Percentiles rank a stretch among this genome's conserved stretches.
These are phyloP conservation scores for Drosophila trapezifrons DNA, from an alignment of 1,140 invertebrate species.

Conservation along the genomic window DNA sequence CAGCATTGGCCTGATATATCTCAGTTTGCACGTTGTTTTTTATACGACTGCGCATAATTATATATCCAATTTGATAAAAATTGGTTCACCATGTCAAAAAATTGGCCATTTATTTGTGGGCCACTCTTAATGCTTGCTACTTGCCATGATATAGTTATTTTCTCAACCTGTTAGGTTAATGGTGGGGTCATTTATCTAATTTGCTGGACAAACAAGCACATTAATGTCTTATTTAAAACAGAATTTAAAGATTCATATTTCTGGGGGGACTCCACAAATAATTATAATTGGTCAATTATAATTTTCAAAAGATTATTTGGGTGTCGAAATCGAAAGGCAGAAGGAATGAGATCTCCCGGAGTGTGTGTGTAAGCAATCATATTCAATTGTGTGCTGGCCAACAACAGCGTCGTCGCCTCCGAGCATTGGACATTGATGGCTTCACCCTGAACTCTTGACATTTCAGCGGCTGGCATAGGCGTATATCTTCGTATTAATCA, in stretches of 20 bases:
- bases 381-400: slow-evolving; percentile 52
- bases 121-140: slow-evolving; percentile 6
- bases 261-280: slow-evolving; percentile 8
- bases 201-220: slow-evolving; percentile 10
- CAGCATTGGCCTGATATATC: slow-evolving; percentile 25
- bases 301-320: slow-evolving; percentile 16
- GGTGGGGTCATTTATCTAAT: slow-evolving; percentile 21
- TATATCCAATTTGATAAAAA: slow-evolving; percentile 44
- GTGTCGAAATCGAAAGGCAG: slow-evolving; percentile 33
- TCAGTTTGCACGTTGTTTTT: slow-evolving; percentile 19
- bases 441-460: slow-evolving; percentile 77
- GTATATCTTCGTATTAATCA: slow-evolving; percentile 70
- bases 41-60: slow-evolving; percentile 33
- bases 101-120: slow-evolving; percentile 27
- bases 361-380: slow-evolving; percentile 19
- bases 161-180: background rate
- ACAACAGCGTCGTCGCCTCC: slow-evolving; percentile 45
- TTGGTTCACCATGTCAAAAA: slow-evolving; percentile 44
- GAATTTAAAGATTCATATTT: slow-evolving; percentile 6
- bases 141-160: slow-evolving; percentile 39
- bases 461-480: slow-evolving; percentile 51
- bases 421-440: slow-evolving; percentile 75
- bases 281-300: slow-evolving; percentile 42
- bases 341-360: slow-evolving; percentile 23
- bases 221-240: slow-evolving; percentile 14